Conservation (phyloP, 2,113 vertebrate genomes). For the Thalassoma bifasciatum region DNA sequence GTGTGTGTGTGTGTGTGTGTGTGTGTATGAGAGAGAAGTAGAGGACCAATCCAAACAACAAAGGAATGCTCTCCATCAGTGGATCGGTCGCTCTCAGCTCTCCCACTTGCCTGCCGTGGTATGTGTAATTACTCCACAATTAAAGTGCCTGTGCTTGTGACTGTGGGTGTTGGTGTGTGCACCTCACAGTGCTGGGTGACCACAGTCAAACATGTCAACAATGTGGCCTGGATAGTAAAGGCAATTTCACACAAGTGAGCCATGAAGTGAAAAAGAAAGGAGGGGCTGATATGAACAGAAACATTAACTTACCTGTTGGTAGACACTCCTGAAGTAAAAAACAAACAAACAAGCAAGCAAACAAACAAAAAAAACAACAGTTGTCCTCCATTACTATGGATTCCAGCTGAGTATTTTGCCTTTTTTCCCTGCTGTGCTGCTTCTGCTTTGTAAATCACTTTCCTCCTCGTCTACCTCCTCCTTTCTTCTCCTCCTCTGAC, state of each 20-base stretch:
- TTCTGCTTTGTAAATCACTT: background rate
- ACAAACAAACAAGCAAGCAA: too few relatives aligned
- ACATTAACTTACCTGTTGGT: conserved; percentile 31
- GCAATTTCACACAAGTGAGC: conserved; percentile 49
- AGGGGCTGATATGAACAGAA: conserved; percentile 35
- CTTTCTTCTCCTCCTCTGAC: conserved; percentile 20
- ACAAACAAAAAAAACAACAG: conserved; percentile 14
- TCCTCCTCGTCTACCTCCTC: background rate
- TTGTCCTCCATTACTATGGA: conserved; percentile 14
- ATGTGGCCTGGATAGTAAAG: conserved; percentile 49
- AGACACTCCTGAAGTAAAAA: conserved; percentile 1
- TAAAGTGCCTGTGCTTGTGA: conserved; percentile 69
- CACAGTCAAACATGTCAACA: conserved; percentile 68
- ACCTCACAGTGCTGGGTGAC: conserved; percentile 41
- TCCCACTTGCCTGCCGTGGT: conserved; percentile 67
- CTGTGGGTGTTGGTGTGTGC: conserved; percentile 39
- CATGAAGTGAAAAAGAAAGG: conserved; percentile 8
- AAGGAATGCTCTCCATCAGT: conserved; percentile 66
- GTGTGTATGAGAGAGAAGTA: conserved; percentile 23
- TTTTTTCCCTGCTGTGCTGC: background rate
- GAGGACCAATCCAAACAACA: conserved; percentile 61
- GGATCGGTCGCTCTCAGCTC: conserved; percentile 41
- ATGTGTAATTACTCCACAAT: conserved; percentile 77
- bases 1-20: conserved; percentile 24
- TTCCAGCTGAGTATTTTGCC: background rate